A percentile compares a stretch with the other conserved stretches of the same genome.
Evolutionary conservation across 1,140 invertebrate genomes (phyloP).

Genomic region (Geopemphigus sp.): DNA sequence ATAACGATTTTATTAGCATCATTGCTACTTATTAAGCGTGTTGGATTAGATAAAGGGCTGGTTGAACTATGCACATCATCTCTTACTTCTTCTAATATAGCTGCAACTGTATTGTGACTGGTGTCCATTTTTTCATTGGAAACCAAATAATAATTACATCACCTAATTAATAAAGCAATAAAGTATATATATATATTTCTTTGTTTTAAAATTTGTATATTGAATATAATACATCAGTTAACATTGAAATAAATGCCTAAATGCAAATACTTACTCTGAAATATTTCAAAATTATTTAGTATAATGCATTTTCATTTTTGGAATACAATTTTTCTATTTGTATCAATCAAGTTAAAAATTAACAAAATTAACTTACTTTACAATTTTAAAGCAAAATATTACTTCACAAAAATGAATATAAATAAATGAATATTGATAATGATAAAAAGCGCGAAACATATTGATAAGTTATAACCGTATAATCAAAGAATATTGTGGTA

Average conservation of each 20-base stretch:
- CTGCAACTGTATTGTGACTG: conserved; percentile 32
- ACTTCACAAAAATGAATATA: neutral
- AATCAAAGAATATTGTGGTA: neutral
- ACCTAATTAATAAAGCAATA: neutral
- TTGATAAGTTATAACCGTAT: conserved; percentile 11
- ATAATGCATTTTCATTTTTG: no score
- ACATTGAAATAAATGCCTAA: neutral
- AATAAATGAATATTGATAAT: conserved; percentile 8
- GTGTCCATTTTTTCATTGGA: neutral
- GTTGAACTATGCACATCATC: conserved; percentile 41
- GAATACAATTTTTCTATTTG: no score
- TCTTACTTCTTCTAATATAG: conserved; percentile 40
- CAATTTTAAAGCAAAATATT: neutral
- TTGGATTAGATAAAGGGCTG: neutral
- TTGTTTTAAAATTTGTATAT: no score
- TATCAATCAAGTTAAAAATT: no score
- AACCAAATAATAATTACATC: neutral
- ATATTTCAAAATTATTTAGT: neutral
- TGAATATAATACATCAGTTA: neutral
- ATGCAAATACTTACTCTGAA: neutral
- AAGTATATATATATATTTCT: neutral
- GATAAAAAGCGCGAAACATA: neutral
- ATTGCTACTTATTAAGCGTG: neutral
- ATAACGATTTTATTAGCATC: conserved; percentile 47
- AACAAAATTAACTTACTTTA: neutral